Percentiles rank a stretch among this genome's conserved stretches.
Conservation (phyloP, 2,888 invertebrate species). For the Xylota segnis region DNA sequence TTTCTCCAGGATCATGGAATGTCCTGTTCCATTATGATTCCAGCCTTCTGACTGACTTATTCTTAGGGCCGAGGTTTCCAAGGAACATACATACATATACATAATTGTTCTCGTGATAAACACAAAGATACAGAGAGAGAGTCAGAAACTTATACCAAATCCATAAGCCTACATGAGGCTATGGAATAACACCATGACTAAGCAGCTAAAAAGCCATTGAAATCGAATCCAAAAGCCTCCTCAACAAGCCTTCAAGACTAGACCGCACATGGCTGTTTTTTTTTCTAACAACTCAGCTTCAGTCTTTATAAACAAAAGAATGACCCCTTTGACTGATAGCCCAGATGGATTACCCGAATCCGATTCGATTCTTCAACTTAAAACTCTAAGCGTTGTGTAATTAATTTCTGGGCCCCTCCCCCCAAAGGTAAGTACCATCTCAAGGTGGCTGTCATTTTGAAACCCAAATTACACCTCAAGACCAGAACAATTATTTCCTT, state of each 20-base stretch:
- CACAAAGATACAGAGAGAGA: no score
- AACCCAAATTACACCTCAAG: constrained; percentile 66
- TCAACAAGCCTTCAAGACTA: neutral
- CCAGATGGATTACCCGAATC: neutral
- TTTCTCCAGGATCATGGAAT: no score
- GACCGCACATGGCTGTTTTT: neutral
- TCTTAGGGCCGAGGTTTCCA: no score
- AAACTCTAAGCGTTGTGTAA: neutral
- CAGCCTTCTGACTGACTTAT: no score
- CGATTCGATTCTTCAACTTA: constrained; percentile 40
- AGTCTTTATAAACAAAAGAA: neutral
- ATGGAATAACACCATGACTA: neutral
- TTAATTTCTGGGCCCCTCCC: constrained; percentile 18
- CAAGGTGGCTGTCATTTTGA: constrained; percentile 31
- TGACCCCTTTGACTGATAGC: neutral
- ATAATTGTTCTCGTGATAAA: no score
- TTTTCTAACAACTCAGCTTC: neutral
- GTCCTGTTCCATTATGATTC: no score
- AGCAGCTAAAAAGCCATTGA: neutral
- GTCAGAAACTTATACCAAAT: no score
- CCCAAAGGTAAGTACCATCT: constrained; percentile 1
- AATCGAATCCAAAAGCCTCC: neutral
- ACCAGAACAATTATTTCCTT: constrained; percentile 60
- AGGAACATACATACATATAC: no score
- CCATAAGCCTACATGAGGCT: no score